These are phyloP conservation scores for Vanessa atalanta DNA, from an alignment of 1,140 invertebrate genomes.

Conservation along the genomic window DNA sequence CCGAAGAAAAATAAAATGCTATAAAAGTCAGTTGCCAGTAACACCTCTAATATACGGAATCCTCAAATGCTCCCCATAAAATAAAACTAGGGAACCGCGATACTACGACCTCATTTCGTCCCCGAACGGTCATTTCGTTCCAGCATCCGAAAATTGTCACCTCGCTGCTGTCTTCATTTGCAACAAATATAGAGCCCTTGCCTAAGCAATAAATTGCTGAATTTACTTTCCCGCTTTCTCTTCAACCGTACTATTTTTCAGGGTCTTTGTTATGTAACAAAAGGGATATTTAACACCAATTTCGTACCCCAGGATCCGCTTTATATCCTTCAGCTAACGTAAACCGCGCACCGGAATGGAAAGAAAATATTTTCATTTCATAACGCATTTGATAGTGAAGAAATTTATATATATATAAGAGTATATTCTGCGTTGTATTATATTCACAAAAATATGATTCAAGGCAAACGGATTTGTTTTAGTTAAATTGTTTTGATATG, in stretches of 20 bases:
- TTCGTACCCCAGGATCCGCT: slow-evolving; percentile 32
- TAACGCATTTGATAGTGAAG: slow-evolving; percentile 18
- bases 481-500: too few species aligned
- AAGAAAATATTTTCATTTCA: slow-evolving; percentile 36
- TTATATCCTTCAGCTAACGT: slow-evolving; percentile 27
- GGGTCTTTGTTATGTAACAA: slow-evolving; percentile 65
- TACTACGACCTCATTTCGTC: slow-evolving; percentile 52
- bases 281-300: slow-evolving; percentile 44
- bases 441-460: background rate
- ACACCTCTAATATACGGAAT: slow-evolving; percentile 41
- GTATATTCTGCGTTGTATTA: too few species aligned
- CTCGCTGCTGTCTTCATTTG: slow-evolving; percentile 74
- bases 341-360: slow-evolving; percentile 13
- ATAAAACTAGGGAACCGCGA: slow-evolving; percentile 58
- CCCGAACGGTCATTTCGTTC: slow-evolving; percentile 64
- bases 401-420: slow-evolving; percentile 5
- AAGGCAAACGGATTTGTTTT: too few species aligned
- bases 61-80: slow-evolving; percentile 43
- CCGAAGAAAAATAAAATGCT: slow-evolving; percentile 30
- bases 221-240: slow-evolving; percentile 68
- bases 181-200: slow-evolving; percentile 72
- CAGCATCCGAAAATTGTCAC: slow-evolving; percentile 74
- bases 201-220: slow-evolving; percentile 73
- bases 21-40: slow-evolving; percentile 30
- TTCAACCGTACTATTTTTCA: slow-evolving; percentile 67